phyloP scores from a whole-genome alignment of 2,888 invertebrate species.

The Mimachlamys varia region DNA sequence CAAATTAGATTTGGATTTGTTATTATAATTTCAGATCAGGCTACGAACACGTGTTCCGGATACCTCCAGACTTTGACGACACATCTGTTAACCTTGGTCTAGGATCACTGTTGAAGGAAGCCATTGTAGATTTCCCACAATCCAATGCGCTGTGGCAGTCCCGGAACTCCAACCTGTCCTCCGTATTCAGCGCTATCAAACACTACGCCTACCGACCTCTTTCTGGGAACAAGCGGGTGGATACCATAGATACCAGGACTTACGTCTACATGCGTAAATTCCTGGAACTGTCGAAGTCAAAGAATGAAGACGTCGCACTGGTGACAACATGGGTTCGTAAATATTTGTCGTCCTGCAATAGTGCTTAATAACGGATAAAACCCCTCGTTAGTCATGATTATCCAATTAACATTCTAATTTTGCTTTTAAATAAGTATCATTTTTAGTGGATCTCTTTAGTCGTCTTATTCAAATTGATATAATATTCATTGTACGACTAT shows the following conservation, averaged over 20 bases:
- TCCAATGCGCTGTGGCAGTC: slow-evolving; percentile 67
- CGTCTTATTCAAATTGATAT: too few relatives aligned
- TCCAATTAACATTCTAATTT: too few relatives aligned
- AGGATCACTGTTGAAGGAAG: slow-evolving; percentile 68
- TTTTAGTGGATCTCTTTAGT: too few relatives aligned
- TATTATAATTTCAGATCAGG: slow-evolving; percentile 51
- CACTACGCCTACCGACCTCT: slow-evolving; percentile 74
- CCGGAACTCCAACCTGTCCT: slow-evolving; percentile 71
- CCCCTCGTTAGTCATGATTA: too few relatives aligned
- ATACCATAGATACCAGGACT: slow-evolving; percentile 72
- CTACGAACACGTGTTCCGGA: slow-evolving; percentile 66
- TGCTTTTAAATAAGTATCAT: too few relatives aligned
- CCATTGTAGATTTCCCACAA: slow-evolving; percentile 63
- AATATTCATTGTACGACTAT: too few relatives aligned
- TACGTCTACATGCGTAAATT: slow-evolving; percentile 73
- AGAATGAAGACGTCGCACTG: slow-evolving; percentile 66
- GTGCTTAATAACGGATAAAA: too few relatives aligned
- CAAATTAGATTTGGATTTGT: too few relatives aligned
- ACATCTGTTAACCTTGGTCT: slow-evolving; percentile 76
- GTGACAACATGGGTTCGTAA: slow-evolving; percentile 74
- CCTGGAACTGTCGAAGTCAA: slow-evolving; percentile 62
- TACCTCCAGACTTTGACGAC: slow-evolving; percentile 78
- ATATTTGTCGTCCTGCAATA: not conserved
- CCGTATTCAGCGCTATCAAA: slow-evolving; percentile 70
- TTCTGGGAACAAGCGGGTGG: slow-evolving; percentile 61